Base-by-base conservation (phyloP, 23 tunicate genomes). In the Pegea sp. region DNA sequence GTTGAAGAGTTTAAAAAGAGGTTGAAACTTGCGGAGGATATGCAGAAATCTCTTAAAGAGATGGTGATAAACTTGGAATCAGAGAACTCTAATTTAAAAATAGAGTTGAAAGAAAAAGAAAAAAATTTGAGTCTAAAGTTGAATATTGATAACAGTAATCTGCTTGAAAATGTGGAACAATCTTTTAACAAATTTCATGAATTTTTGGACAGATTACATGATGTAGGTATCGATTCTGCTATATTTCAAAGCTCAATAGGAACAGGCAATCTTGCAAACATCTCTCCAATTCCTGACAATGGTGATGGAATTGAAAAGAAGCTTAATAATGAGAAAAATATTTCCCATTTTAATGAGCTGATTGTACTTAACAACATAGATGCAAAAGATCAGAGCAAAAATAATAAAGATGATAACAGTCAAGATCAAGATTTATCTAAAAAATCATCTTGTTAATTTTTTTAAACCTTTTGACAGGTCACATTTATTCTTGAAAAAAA, bases 131-230 rank as follows among this genome's bases (percentile, higher is more conserved):
- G 68, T 31, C 50, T 74, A 26, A 50, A 65, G 26, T 74, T 84
- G 4, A 62, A 69, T 28, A 44, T 84, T 53, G 84, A 84, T 19
- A 84, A 84, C 58, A 84, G 74, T 2, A 29, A 24, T 29, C 59
- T 84, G 18, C 63, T 84, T 29, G 95, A 84, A 7, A 84, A 77
- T 54, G 70, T 84, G 4, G 95, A 84, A 48, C 59, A 54, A 19
- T 84, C 95, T 0, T 84, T 84, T 57, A 73, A 67, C 29, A 84
- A 84, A 52, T 84, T 84, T 73, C 95, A 84, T 64, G 76, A 74
- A n/a, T 84, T 84, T 68, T 53, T 84, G 20, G 74, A 74, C 33
- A 46, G 5, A 49, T 31, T 74, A 19, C 48, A 38, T 65, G 84
- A 66, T 24, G 59, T 60, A 16, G 84, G 84, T 5, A 24, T 74